Evolutionary conservation across 2,888 invertebrate genomes (phyloP).

Genomic region (Acrocyrtus sp.): DNA sequence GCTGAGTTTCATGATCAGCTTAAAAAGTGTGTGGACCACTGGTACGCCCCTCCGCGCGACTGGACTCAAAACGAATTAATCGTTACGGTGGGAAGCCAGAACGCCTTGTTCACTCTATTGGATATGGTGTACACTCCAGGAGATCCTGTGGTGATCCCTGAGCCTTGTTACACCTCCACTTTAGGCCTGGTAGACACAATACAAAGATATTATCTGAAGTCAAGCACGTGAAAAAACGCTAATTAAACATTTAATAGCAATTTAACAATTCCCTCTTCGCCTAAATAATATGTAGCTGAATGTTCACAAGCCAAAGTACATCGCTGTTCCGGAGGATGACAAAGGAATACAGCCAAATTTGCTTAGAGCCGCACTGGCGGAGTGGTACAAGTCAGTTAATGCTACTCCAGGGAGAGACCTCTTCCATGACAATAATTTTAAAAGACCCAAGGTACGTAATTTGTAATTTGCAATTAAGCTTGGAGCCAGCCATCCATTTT

Average conservation of each 20-base stretch:
- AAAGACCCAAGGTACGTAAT: conserved; percentile 27
- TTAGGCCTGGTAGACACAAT: conserved; percentile 68
- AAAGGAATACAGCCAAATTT: conserved; percentile 75
- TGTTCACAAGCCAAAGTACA: conserved; percentile 74
- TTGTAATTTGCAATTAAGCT: not conserved
- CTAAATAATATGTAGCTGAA: conserved; percentile 76
- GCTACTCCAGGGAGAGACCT: conserved; percentile 27
- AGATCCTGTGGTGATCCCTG: conserved; percentile 77
- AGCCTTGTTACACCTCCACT: conserved; percentile 78
- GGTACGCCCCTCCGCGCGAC: conserved; percentile 72
- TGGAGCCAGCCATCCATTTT: not conserved
- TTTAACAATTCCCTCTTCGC: not conserved
- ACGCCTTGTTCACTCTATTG: conserved; percentile 79
- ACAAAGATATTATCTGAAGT: not conserved
- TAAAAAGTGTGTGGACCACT: conserved; percentile 72
- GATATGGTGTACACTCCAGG: conserved; percentile 78
- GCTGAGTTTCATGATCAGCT: conserved; percentile 72
- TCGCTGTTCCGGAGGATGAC: conserved; percentile 77
- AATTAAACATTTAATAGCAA: not conserved
- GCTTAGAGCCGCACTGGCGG: conserved; percentile 71
- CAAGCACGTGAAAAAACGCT: not conserved
- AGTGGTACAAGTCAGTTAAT: too few species aligned
- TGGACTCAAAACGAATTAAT: conserved; percentile 71
- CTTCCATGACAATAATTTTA: not conserved
- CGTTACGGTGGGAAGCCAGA: conserved; percentile 80